Evolutionary conservation across 2,113 vertebrate genomes (phyloP), one percentile per base, ranked within the genome.

Genomic region (Festucalex cinctus): DNA sequence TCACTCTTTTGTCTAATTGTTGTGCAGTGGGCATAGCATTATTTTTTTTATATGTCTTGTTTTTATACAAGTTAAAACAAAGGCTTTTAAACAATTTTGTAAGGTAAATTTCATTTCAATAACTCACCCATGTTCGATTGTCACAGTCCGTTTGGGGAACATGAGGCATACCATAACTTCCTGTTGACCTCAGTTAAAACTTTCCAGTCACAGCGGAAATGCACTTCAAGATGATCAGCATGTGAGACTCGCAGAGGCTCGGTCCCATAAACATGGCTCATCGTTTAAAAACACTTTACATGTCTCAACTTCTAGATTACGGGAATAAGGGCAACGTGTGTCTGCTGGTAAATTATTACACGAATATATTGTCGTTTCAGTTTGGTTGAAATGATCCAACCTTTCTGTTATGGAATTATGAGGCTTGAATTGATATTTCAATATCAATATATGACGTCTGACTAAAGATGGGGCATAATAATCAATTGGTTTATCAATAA

Each of bases 151-250:
- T 32, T 48, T 49, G 2, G 2, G 63, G 16, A 22, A 5, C 16
- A 62, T 43, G 65, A 64, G 41, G 8, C 41, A 66, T 70, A 69
- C 12, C 57, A 49, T 10, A 78, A 79, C 32, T 60, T 66, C 51
- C 63, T 16, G 16, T 26, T 69, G 36, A 37, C 56, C 41, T 37
- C 22, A 51, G 17, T 1, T 12, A 26, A 77, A 61, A 44, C 58
- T 53, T 54, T 57, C 24, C 5, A 0, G 9, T 44, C 51, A 19
- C 1, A 53, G 22, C 43, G 1, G 12, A 66, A 39, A 60, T 1
- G 1, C 2, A 10, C 10, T 28, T 6, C 10, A 6, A 12, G 20
- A 1, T 26, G 9, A 0, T 32, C 12, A 63, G 63, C 24, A 20
- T 39, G 20, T 37, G 3, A 49, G 37, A 17, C 3, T 46, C 16